Evolutionary conservation across 2,888 invertebrate genomes (phyloP).

Genomic region (Nysson spinosus): DNA sequence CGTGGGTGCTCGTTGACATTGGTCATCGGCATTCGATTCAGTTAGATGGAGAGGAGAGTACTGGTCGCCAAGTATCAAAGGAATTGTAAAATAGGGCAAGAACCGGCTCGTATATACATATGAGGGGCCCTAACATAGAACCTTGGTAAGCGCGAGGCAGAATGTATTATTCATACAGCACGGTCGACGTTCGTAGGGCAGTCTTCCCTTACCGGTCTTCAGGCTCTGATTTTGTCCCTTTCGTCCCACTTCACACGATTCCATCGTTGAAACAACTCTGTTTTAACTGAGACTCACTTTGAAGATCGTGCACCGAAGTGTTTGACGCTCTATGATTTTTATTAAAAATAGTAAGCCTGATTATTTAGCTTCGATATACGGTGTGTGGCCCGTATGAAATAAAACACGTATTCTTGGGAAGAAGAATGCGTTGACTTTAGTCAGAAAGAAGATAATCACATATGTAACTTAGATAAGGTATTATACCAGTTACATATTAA

Average conservation of each 20-base stretch:
- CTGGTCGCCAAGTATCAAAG: constrained; percentile 41
- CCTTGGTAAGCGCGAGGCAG: constrained; percentile 36
- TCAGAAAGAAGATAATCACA: no score
- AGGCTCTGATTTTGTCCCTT: constrained; percentile 1
- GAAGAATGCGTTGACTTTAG: no score
- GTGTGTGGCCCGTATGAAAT: no score
- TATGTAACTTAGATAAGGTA: no score
- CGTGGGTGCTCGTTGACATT: neutral
- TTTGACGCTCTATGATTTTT: no score
- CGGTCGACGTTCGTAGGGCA: constrained; percentile 26
- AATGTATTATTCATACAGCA: constrained; percentile 52
- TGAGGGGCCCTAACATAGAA: constrained; percentile 2
- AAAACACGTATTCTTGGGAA: no score
- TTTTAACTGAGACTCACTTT: constrained; percentile 8
- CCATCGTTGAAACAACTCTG: neutral
- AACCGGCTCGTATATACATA: constrained; percentile 39
- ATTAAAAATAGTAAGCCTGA: no score
- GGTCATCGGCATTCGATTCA: constrained; percentile 25
- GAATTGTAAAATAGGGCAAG: constrained; percentile 54
- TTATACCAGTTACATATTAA: no score
- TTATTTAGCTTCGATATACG: no score
- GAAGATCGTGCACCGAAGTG: constrained; percentile 30
- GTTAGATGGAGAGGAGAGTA: constrained; percentile 18
- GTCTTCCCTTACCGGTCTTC: constrained; percentile 16
- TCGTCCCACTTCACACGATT: constrained; percentile 6